Base-by-base conservation (phyloP, 2,888 invertebrate species). In the Scaptomyza tumidula region DNA sequence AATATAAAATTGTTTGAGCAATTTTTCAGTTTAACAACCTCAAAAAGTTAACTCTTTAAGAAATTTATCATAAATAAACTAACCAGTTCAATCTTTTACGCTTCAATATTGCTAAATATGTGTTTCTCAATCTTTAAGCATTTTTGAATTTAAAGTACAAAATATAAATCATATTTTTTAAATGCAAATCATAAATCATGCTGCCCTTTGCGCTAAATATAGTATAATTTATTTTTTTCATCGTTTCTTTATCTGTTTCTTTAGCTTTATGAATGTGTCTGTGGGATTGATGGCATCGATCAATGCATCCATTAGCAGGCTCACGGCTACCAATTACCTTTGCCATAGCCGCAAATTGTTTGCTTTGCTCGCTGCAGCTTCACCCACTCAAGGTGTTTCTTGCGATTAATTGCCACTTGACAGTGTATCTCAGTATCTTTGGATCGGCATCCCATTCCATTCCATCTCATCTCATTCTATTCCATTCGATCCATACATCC, bases 381-480 rank as follows among this genome's bases (percentile, higher is more conserved):
- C 72, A 61, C 85, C 82, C 82, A 87, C 82, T 69, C 68, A 62
- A 70, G 58, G 78, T 80, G 71, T 50, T 35, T 35, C 14, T 69
- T 52, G 85, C 73, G 72, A 85, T 85, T 75, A 87, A 85, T 75
- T 78, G 63, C 56, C 75, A 71, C 71, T 60, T 71, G 71, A 71
- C 71, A 55, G 54, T 58, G 29, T 53, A 9, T 35, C 31, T 50
- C 49, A 37, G 48, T 46, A 27, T 39, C 16, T 41, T 9, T 41
- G 41, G 16, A 27, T 43, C 64, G 63, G 62, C 55, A 62, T 52
- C 75, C 56, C 54, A 49, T 41, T 41, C 41, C 41, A 14, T 39
- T 1, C 4, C 55, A 62, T 52, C 75, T 52, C 54, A 49, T 41
- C 16, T 16, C 41, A 39, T 39, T 1, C 4, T 49, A 48, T 35